phyloP scores from a whole-genome alignment of 2,888 invertebrate genomes.

The Dolichopus griseipennis region DNA sequence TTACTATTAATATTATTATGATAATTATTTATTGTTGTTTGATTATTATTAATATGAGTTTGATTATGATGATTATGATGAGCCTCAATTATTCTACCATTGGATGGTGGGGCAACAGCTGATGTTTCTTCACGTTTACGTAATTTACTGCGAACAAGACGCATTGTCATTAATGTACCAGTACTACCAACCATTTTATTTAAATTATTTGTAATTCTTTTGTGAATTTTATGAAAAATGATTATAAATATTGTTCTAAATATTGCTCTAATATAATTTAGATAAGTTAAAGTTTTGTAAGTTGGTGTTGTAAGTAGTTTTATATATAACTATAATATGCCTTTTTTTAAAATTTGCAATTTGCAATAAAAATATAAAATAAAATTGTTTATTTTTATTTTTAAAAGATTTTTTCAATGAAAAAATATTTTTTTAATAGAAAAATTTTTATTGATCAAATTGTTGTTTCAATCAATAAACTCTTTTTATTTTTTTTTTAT shows the following conservation, averaged over 20 bases:
- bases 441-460: neutral
- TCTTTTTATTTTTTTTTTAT: neutral
- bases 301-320: slow-evolving; percentile 19
- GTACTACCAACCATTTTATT: slow-evolving; percentile 69
- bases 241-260: too few species aligned
- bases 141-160: slow-evolving; percentile 85
- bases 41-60: slow-evolving; percentile 25
- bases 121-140: slow-evolving; percentile 74
- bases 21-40: slow-evolving; percentile 42
- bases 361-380: too few species aligned
- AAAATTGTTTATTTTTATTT: neutral
- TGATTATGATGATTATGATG: slow-evolving; percentile 44
- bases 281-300: slow-evolving; percentile 19
- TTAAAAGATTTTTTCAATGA: neutral
- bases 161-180: slow-evolving; percentile 79
- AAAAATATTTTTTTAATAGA: too few species aligned
- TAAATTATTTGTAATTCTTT: slow-evolving; percentile 15
- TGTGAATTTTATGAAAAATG: slow-evolving; percentile 8
- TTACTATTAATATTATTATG: slow-evolving; percentile 24
- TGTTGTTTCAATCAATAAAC: neutral
- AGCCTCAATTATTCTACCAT: slow-evolving; percentile 39
- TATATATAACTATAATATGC: too few species aligned
- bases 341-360: too few species aligned
- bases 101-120: slow-evolving; percentile 58
- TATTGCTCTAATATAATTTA: slow-evolving; percentile 16